phyloP scores from a whole-genome alignment of 2,888 invertebrate species.

The Cephalotes varians region DNA sequence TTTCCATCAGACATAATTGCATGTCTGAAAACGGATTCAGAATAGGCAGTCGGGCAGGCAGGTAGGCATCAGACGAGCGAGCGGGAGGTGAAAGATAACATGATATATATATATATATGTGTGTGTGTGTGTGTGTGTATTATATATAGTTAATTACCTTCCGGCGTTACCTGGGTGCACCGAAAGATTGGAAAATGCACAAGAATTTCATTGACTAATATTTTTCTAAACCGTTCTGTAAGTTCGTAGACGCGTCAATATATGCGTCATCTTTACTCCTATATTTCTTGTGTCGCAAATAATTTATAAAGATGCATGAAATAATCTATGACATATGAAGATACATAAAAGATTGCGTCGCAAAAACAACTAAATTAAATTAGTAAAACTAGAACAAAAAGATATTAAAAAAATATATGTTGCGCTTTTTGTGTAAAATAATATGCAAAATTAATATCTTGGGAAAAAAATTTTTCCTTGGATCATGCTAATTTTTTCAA shows the following conservation, averaged over 20 bases:
- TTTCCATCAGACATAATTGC: constrained; percentile 79
- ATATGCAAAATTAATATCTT: background rate
- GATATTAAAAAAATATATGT: too few species aligned
- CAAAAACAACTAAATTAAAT: background rate
- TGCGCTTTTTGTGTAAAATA: too few species aligned
- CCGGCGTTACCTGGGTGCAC: constrained; percentile 71
- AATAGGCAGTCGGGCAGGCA: constrained; percentile 64
- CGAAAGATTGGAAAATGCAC: constrained; percentile 71
- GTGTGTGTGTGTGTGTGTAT: too few species aligned
- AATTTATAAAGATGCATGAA: too few species aligned
- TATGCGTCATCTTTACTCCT: background rate
- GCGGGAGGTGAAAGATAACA: constrained; percentile 76
- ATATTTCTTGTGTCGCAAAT: background rate
- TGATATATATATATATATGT: too few species aligned
- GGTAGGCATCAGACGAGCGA: constrained; percentile 65
- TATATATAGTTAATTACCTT: constrained; percentile 79
- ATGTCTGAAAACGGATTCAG: constrained; percentile 78
- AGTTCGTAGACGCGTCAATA: background rate
- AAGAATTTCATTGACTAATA: constrained; percentile 74
- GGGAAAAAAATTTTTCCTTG: background rate
- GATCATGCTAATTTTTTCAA: background rate
- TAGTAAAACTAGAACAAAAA: too few species aligned
- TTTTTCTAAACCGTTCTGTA: constrained; percentile 59
- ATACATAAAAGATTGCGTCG: background rate
- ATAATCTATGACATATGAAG: background rate